Evolutionary conservation across 2,797 vertebrate species (phyloP), one percentile per base, ranked within the genome.

Genomic region (Dendrocincla fuliginosa): DNA sequence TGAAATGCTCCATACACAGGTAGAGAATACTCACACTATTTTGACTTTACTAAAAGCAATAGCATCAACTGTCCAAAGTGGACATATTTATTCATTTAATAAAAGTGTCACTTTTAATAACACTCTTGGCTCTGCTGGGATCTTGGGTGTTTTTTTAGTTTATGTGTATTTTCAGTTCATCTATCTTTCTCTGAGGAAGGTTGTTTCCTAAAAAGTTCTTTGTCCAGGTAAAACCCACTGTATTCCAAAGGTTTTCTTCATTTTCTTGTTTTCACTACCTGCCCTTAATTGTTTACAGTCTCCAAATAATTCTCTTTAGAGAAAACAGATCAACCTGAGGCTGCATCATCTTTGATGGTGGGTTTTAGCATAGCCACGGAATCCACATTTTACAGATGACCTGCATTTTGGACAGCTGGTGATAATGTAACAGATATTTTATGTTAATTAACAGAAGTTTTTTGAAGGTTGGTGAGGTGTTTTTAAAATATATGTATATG

Each of bases 191-290:
- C 80, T 46, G 13, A 70, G 14, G 10, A 74, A 89, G 41, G 41
- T 46, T 2, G 85, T 84, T 89, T 63, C 70, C 57, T 49, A 57
- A 20, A 24, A 87, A 68, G 13, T 33, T 49, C 19, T 75, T 79
- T 64, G 49, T 57, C 27, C 61, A 30, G 23, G 16, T 59, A 84
- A 90, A 90, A 63, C 7, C 1, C 16, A 47, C 8, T 64, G 68
- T 14, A 82, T 79, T 94, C 87, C 24, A 82, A 57, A 32, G 37
- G 13, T 57, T 84, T 46, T 53, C n/a, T 47, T 12, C 1, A 77
- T 82, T 64, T 94, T 19, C 32, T 91, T 68, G 65, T 65, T 90
- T 89, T 49, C 15, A 44, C 60, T 69, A 67, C 35, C 13, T 63
- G 16, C 3, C 32, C 47, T 76, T 70, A 84, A 74, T 44, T 4